Evolutionary conservation across 2,113 vertebrate genomes (phyloP).

Genomic region (Aphyosemion australe): DNA sequence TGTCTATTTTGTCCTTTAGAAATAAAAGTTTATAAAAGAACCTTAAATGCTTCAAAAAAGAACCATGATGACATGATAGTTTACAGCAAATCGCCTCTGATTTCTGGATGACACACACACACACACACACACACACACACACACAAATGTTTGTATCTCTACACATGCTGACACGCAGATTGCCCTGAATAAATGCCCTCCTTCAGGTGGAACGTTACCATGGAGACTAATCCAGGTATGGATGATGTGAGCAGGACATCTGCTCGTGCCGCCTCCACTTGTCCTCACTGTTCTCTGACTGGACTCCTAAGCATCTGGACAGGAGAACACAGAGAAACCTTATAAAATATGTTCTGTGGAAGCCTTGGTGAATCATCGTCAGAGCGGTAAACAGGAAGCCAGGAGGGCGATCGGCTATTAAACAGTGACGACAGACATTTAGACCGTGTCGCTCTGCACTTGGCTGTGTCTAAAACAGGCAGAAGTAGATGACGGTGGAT

Average conservation of each 20-base stretch:
- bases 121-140: conserved; percentile 26
- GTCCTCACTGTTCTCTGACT: conserved; percentile 33
- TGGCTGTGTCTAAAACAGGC: background rate
- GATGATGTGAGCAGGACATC: conserved; percentile 79
- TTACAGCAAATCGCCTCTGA: background rate
- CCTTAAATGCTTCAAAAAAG: background rate
- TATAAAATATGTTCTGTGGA: background rate
- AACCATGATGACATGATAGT: background rate
- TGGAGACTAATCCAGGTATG: conserved; percentile 80
- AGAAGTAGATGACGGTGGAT: too few relatives aligned
- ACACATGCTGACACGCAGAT: conserved; percentile 38
- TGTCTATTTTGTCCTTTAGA: background rate
- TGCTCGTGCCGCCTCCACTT: conserved; percentile 64
- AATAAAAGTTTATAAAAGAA: background rate
- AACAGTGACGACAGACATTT: conserved; percentile 20
- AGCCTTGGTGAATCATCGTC: background rate
- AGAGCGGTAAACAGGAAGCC: background rate
- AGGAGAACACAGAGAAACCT: conserved; percentile 1
- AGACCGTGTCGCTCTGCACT: background rate
- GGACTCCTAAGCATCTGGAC: conserved; percentile 43
- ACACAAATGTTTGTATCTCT: conserved; percentile 22
- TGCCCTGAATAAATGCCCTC: conserved; percentile 70
- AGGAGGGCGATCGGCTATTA: background rate
- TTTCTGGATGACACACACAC: conserved; percentile 41
- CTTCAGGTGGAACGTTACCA: conserved; percentile 75